Percentiles rank a stretch among this genome's conserved stretches.
Evolutionary conservation across 2,888 invertebrate species (phyloP).

Genomic region (Chrysotoxum bicinctum): DNA sequence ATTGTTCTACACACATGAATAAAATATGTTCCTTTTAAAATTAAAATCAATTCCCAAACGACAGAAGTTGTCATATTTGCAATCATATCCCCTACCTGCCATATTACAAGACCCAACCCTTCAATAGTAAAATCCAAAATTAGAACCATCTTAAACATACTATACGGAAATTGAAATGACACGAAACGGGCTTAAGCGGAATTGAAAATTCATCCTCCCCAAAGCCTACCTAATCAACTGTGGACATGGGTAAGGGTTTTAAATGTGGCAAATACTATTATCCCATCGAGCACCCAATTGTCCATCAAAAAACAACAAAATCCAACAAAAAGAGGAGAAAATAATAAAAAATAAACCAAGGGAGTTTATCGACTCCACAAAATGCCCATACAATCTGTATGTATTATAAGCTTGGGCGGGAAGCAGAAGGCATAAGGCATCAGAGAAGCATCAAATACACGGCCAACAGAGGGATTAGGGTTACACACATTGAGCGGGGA

Average conservation of each 20-base stretch:
- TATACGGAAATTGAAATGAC: slow-evolving; percentile 63
- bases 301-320: slow-evolving; percentile 65
- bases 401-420: slow-evolving; percentile 30
- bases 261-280: slow-evolving; percentile 46
- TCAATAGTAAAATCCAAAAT: slow-evolving; percentile 49
- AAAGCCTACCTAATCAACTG: slow-evolving; percentile 67
- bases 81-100: background rate
- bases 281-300: slow-evolving; percentile 63
- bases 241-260: slow-evolving; percentile 39
- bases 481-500: slow-evolving; percentile 33
- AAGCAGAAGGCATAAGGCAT: slow-evolving; percentile 4
- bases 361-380: slow-evolving; percentile 48
- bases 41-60: slow-evolving; percentile 14
- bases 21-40: slow-evolving; percentile 19
- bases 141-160: slow-evolving; percentile 35
- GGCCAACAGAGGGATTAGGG: slow-evolving; percentile 61
- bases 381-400: slow-evolving; percentile 32
- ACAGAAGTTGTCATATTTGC: slow-evolving; percentile 15
- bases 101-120: slow-evolving; percentile 1
- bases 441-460: background rate
- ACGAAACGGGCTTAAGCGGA: slow-evolving; percentile 33
- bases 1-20: too few relatives aligned
- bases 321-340: background rate
- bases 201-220: slow-evolving; percentile 52
- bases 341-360: slow-evolving; percentile 29